Conservation (phyloP, 2,113 vertebrate genomes). For the Anseranas semipalmata region DNA sequence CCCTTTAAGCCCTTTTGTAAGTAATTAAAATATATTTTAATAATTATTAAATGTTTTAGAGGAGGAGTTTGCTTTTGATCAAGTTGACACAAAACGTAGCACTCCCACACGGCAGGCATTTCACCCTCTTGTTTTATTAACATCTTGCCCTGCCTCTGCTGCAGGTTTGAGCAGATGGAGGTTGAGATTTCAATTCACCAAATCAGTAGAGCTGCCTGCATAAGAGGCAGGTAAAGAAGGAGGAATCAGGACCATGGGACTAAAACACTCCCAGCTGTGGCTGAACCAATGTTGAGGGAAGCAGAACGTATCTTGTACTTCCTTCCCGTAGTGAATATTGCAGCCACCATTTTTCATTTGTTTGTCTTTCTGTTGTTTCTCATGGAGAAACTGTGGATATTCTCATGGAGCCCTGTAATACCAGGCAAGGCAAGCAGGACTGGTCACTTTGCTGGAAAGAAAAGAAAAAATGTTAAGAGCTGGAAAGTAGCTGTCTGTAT, state of each 20-base stretch:
- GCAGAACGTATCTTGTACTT: background rate
- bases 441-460: background rate
- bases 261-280: background rate
- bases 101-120: background rate
- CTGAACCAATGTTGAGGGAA: background rate
- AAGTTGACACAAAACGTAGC: background rate
- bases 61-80: slow-evolving; percentile 7
- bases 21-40: slow-evolving; percentile 3
- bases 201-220: background rate
- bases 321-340: background rate
- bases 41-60: background rate
- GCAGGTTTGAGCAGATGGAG: background rate
- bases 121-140: background rate
- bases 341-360: background rate
- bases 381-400: too few relatives aligned
- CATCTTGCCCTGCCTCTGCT: background rate
- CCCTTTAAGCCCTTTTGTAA: background rate
- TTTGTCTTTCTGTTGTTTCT: background rate
- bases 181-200: background rate
- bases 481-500: background rate
- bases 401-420: background rate
- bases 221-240: background rate
- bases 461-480: background rate
- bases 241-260: background rate
- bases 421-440: background rate